Evolutionary conservation across 1,140 invertebrate genomes (phyloP).

Genomic region (Drosophila serrata): DNA sequence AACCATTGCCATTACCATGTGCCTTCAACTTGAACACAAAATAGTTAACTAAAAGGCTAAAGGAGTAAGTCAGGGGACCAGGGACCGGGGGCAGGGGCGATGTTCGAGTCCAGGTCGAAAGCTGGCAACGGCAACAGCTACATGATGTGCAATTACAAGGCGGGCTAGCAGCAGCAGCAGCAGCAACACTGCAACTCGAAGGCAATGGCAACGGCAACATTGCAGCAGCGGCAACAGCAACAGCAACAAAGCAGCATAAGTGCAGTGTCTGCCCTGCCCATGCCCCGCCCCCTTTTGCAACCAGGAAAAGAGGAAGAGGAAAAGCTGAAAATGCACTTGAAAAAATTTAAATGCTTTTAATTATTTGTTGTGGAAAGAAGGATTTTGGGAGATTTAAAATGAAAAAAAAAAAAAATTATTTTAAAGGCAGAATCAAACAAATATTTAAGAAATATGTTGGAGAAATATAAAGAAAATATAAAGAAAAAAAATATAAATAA

Average conservation of each 20-base stretch:
- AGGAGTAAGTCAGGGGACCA: slow-evolving; percentile 1
- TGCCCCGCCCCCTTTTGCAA: slow-evolving; percentile 27
- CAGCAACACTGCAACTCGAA: slow-evolving; percentile 29
- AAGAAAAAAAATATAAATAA: no score
- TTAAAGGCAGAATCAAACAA: no score
- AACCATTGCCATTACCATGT: slow-evolving; percentile 83
- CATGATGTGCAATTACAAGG: slow-evolving; percentile 84
- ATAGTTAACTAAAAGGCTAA: slow-evolving; percentile 79
- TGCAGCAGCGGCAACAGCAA: slow-evolving; percentile 49
- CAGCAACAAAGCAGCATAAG: slow-evolving; percentile 64
- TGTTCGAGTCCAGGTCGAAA: slow-evolving; percentile 32
- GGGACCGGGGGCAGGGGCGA: slow-evolving; percentile 1
- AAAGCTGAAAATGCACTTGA: slow-evolving; percentile 1
- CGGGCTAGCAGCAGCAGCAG: slow-evolving; percentile 58
- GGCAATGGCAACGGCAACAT: slow-evolving; percentile 31
- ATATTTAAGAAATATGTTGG: no score
- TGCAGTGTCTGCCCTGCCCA: slow-evolving; percentile 56
- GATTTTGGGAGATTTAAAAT: no score
- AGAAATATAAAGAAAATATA: no score
- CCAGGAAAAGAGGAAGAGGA: slow-evolving; percentile 47
- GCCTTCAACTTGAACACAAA: slow-evolving; percentile 84
- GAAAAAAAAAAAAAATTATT: no score
- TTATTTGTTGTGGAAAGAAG: no score
- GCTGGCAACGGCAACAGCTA: slow-evolving; percentile 73
- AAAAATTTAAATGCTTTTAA: background rate